Conservation (phyloP, 1,140 invertebrate species). For the Lordiphosa mommai region DNA sequence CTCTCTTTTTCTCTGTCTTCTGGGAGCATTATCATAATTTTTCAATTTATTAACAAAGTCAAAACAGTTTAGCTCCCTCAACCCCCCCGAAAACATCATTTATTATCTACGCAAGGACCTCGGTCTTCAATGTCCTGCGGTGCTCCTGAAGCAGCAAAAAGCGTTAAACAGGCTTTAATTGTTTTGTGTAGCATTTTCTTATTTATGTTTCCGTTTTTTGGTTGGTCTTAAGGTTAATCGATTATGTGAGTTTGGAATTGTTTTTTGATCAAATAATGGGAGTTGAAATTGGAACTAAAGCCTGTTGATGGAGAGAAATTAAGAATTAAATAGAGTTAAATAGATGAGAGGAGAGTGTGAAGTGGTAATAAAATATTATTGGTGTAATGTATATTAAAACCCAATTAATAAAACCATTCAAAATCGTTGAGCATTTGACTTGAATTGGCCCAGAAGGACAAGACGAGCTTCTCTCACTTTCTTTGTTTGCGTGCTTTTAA, state of each 20-base stretch:
- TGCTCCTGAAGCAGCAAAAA: conserved; percentile 47
- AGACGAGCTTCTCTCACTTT: no score
- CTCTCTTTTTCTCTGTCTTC: conserved; percentile 1
- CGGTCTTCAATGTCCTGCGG: conserved; percentile 50
- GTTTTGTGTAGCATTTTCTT: conserved; percentile 52
- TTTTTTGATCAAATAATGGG: not conserved
- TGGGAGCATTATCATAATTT: conserved; percentile 69
- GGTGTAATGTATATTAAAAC: no score
- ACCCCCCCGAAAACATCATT: conserved; percentile 42
- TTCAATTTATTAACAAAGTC: conserved; percentile 78
- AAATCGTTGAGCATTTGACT: no score
- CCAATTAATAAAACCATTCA: no score
- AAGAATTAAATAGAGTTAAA: no score
- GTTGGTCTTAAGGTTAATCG: conserved; percentile 7
- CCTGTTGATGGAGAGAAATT: not conserved
- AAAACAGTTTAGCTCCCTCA: conserved; percentile 64
- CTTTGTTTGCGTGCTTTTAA: no score
- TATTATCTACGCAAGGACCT: conserved; percentile 59
- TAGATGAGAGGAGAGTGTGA: no score
- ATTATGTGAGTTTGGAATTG: conserved; percentile 3
- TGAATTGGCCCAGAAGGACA: no score
- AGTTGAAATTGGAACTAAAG: not conserved
- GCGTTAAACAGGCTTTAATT: conserved; percentile 71
- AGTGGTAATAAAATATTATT: no score
- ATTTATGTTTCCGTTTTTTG: conserved; percentile 61